Evolutionary conservation across 2,888 invertebrate species (phyloP), one percentile per base, ranked within the genome.

Genomic region (Iselma pallidipennis): DNA sequence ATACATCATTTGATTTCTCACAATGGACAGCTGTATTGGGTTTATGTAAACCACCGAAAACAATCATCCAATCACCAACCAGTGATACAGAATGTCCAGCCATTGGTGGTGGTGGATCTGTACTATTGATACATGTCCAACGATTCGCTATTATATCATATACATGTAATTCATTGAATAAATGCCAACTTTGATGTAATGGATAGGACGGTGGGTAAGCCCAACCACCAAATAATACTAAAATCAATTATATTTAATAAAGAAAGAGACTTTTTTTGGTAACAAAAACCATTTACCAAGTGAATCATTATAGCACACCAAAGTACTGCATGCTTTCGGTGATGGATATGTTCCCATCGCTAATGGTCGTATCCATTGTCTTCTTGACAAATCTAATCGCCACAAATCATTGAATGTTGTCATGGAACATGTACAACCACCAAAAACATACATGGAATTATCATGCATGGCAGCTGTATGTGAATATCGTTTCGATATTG

Each of bases 361-460:
- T 49, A 92, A 81, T 0, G 92, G 92, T 68, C 95, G 85, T 19
- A 91, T 86, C 97, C 97, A 97, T 70, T 89, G 86, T 73, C 95
- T 85, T 50, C 87, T 89, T 0, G 92, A 91, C 63, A 98, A 85
- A 83, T 98, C 95, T 80, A 98, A 89, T 66, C 89, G 86, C 98
- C 98, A 98, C 29, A 98, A 84, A 83, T 98, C 98, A 83, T 98
- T 98, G 77, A 97, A 97, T 12, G 98, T 95, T 19, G 98, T 97
- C 74, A 92, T 92, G 57, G 93, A 91, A 33, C 93, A 92, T 10
- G 97, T 96, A 74, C 96, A 97, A 6, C 98, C 98, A 29, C 98
- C 98, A 85, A 98, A 97, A 50, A 98, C 89, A 78, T 94, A 98
- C 92, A 98, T 94, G 4, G 89, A 90, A 80, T 94, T 92, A 65